Conservation (phyloP, 2,888 invertebrate species). For the Pseudeuparius sepicola region DNA sequence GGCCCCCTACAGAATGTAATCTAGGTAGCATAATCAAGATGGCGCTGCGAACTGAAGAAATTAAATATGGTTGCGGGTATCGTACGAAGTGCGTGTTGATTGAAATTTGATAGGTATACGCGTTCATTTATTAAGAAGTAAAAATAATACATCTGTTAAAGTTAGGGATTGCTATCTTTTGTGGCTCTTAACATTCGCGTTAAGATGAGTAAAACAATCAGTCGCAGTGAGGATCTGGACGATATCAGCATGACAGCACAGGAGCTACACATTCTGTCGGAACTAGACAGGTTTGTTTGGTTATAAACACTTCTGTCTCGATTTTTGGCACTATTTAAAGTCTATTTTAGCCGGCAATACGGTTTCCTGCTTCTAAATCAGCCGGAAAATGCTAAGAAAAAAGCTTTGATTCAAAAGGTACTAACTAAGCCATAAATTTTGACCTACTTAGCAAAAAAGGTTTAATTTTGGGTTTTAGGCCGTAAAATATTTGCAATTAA, state of each 20-base stretch:
- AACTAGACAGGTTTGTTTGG: slow-evolving; percentile 62
- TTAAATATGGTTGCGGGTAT: too few species aligned
- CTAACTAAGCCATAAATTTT: slow-evolving; percentile 14
- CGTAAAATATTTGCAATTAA: slow-evolving; percentile 74
- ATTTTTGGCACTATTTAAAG: neutral
- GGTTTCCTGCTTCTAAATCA: slow-evolving; percentile 77
- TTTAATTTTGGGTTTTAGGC: slow-evolving; percentile 43
- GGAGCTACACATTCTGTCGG: slow-evolving; percentile 76
- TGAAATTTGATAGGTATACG: too few species aligned
- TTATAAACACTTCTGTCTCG: slow-evolving; percentile 1
- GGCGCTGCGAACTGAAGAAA: too few species aligned
- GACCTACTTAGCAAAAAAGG: slow-evolving; percentile 6
- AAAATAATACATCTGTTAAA: too few species aligned
- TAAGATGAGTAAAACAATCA: slow-evolving; percentile 34
- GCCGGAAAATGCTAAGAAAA: slow-evolving; percentile 71
- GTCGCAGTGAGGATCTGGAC: slow-evolving; percentile 32
- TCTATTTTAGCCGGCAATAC: slow-evolving; percentile 71
- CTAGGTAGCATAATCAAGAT: too few species aligned
- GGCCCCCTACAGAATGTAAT: too few species aligned
- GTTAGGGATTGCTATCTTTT: too few species aligned
- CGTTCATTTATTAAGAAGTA: too few species aligned
- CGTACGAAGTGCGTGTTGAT: too few species aligned
- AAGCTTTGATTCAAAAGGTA: slow-evolving; percentile 69
- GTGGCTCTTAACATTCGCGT: too few species aligned
- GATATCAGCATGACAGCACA: slow-evolving; percentile 54